Evolutionary conservation across 2,113 vertebrate species (phyloP).

Genomic region (Lepisosteus osseus): DNA sequence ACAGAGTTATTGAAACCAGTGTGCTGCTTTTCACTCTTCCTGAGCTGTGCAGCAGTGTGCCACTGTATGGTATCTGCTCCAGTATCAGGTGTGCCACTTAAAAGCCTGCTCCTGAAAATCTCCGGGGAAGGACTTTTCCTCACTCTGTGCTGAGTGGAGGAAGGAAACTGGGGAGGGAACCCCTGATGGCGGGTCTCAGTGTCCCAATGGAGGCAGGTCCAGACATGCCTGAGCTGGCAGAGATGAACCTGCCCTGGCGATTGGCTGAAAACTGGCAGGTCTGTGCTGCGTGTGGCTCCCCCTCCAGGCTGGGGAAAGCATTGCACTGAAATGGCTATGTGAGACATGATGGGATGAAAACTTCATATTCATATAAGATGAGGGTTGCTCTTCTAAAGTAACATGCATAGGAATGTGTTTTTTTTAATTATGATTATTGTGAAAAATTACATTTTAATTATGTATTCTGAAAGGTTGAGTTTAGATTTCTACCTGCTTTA

Average conservation of each 20-base stretch:
- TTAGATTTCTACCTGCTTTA: too few species aligned
- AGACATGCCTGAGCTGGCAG: constrained; percentile 51
- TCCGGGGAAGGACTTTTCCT: constrained; percentile 17
- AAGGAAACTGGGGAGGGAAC: constrained; percentile 31
- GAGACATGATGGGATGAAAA: too few species aligned
- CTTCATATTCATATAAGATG: too few species aligned
- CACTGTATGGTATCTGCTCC: too few species aligned
- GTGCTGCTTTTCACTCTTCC: too few species aligned
- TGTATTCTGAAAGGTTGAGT: too few species aligned
- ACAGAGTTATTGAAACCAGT: too few species aligned
- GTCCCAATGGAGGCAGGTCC: constrained; percentile 55
- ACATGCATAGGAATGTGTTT: too few species aligned
- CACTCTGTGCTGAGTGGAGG: constrained; percentile 19
- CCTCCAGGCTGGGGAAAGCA: constrained; percentile 24
- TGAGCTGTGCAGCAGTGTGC: too few species aligned
- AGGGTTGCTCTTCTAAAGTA: too few species aligned
- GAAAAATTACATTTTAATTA: too few species aligned
- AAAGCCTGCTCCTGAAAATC: not conserved
- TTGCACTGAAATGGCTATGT: not conserved
- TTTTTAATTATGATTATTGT: too few species aligned
- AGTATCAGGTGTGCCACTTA: not conserved
- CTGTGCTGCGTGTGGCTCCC: constrained; percentile 22
- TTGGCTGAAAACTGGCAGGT: constrained; percentile 32
- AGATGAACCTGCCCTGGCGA: constrained; percentile 15
- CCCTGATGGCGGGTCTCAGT: constrained; percentile 27